Evolutionary conservation across 1,140 invertebrate genomes (phyloP), one percentile per base, ranked within the genome.

Genomic region (Calosoma granatense): DNA sequence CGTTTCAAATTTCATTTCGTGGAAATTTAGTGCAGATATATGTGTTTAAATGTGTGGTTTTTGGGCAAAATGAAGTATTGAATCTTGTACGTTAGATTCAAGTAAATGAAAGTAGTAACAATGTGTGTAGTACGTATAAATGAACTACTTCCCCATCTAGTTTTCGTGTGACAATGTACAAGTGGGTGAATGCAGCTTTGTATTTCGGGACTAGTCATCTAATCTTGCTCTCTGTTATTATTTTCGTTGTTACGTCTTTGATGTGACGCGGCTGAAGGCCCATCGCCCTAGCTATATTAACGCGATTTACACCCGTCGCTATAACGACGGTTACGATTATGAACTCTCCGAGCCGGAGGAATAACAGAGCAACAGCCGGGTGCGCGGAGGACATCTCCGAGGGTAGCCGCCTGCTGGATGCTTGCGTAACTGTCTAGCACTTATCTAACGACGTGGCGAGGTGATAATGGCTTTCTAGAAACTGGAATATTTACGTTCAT

Each of bases 401-500:
- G 6, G 26, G 26, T 30, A 4, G 26, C 26, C 26, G 26, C 26
- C 26, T 30, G 14, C 6, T 30, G 26, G 26, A 30, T 30, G 26
- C 26, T 30, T 14, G 26, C 26, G 41, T 47, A 12, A 47, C 41
- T 9, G 17, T 47, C 41, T 47, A 47, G 15, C 41, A 17, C 26
- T 30, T 30, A 47, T 47, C 41, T 47, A 47, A 47, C 41, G 41
- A 47, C 17, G 41, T 47, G 41, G 41, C 17, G 41, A 47, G 41
- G 41, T 47, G 41, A 47, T 17, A 47, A 47, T 47, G 41, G 15
- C 17, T 17, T 6, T 47, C 9, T 47, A 17, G 17, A 17, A 12
- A 36, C 26, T 6, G n/a, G n/a, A n/a, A n/a, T n/a, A n/a, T n/a
- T n/a, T n/a, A n/a, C n/a, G n/a, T 17, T 47, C 9, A 12, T 47